A percentile compares a stretch with the other conserved stretches of the same genome.
Conservation (phyloP, 2,797 vertebrate species). For the Chlorospingus semifuscus region DNA sequence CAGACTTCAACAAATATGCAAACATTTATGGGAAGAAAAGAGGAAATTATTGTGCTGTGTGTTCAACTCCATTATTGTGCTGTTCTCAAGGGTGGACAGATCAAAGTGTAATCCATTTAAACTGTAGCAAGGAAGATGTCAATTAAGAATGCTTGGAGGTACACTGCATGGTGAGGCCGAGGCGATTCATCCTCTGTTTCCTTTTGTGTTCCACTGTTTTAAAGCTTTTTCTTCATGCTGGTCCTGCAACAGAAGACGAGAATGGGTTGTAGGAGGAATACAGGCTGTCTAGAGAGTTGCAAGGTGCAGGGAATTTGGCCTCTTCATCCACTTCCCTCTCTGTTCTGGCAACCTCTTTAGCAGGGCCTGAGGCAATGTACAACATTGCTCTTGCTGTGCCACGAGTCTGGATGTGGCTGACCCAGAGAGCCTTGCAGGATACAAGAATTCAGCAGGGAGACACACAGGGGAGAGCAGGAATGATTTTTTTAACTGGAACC, state of each 20-base stretch:
- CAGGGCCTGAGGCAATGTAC: not conserved
- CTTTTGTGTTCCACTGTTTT: not conserved
- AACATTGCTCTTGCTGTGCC: not conserved
- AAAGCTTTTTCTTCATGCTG: not conserved
- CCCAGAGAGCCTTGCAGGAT: not conserved
- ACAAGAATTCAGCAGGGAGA: not conserved
- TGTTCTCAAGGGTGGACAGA: not conserved
- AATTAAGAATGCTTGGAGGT: not conserved
- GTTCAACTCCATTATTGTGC: not conserved
- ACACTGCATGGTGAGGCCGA: not conserved
- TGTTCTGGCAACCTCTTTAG: constrained; percentile 13
- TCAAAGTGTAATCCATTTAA: not conserved
- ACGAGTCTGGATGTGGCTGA: not conserved
- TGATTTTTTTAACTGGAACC: not conserved
- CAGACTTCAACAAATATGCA: not conserved
- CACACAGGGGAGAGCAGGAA: not conserved
- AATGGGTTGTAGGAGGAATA: not conserved
- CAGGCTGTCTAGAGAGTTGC: not conserved
- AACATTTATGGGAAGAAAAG: not conserved
- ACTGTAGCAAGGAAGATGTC: not conserved
- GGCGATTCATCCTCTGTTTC: not conserved
- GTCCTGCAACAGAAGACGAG: not conserved
- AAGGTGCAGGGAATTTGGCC: constrained; percentile 10
- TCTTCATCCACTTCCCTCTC: not conserved
- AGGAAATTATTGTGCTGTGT: not conserved